These are phyloP conservation scores for Bombus affinis DNA, from an alignment of 1,140 invertebrate species.

Conservation along the genomic window DNA sequence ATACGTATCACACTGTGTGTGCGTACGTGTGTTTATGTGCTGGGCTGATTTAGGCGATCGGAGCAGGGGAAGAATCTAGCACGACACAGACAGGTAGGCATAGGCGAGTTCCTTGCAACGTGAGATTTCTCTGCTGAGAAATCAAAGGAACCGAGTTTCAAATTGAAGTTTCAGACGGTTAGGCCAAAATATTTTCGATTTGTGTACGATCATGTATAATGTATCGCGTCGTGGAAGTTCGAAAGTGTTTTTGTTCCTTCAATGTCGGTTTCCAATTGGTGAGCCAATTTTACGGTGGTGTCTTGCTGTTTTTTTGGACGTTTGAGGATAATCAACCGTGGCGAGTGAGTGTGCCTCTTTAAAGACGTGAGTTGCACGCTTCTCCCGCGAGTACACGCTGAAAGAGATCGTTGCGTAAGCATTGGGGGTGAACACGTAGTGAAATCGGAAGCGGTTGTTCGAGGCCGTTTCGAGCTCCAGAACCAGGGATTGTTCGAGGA, in stretches of 20 bases:
- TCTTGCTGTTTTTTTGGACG: neutral
- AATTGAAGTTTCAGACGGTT: neutral
- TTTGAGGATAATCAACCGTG: neutral
- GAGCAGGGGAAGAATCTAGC: neutral
- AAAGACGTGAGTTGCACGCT: conserved; percentile 41
- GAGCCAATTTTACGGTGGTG: neutral
- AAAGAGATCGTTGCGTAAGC: conserved; percentile 10
- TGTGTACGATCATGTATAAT: neutral
- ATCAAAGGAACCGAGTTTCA: neutral
- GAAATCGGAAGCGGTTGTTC: conserved; percentile 1
- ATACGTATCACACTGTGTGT: neutral
- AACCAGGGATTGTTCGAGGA: neutral
- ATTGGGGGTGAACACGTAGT: neutral
- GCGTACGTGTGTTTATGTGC: neutral
- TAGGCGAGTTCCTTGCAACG: neutral
- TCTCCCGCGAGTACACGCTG: neutral
- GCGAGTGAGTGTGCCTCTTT: conserved; percentile 57
- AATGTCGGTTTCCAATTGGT: neutral
- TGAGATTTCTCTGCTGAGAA: neutral
- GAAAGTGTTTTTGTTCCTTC: conserved; percentile 2
- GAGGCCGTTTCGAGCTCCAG: no score
- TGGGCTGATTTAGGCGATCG: conserved; percentile 4
- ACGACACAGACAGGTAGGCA: conserved; percentile 11
- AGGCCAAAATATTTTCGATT: neutral
- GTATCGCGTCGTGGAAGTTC: neutral